Evolutionary conservation across 2,888 invertebrate genomes (phyloP).

Genomic region (Zygaena filipendulae): DNA sequence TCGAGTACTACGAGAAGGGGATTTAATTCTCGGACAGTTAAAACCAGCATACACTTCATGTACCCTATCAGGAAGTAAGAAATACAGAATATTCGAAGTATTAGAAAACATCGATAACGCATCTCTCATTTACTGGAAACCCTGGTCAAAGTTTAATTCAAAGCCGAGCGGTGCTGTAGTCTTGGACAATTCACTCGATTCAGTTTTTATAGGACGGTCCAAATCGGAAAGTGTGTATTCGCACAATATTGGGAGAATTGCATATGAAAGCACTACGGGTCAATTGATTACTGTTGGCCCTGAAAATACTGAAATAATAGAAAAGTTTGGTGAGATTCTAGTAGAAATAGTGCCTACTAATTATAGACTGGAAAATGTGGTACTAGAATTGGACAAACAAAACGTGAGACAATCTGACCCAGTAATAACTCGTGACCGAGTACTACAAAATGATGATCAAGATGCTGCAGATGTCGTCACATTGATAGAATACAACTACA

Average conservation of each 20-base stretch:
- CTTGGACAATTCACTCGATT: conserved; percentile 53
- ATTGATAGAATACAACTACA: conserved; percentile 77
- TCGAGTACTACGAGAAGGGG: conserved; percentile 75
- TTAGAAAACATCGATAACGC: conserved; percentile 82
- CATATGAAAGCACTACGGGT: conserved; percentile 73
- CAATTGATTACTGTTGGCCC: conserved; percentile 75
- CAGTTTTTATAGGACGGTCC: conserved; percentile 45
- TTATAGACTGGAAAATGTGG: conserved; percentile 79
- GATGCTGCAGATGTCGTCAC: conserved; percentile 74
- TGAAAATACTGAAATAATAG: conserved; percentile 61
- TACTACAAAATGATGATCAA: conserved; percentile 64
- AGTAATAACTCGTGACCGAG: conserved; percentile 61
- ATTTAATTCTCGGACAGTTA: conserved; percentile 79
- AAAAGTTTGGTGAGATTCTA: conserved; percentile 78
- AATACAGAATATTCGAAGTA: conserved; percentile 74
- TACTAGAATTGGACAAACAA: conserved; percentile 64
- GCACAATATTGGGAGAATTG: conserved; percentile 78
- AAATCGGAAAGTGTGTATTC: conserved; percentile 44
- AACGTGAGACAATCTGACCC: conserved; percentile 56
- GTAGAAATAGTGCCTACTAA: conserved; percentile 82
- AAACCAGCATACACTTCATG: conserved; percentile 70
- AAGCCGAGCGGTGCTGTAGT: conserved; percentile 77
- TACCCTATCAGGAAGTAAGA: conserved; percentile 71
- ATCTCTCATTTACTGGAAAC: conserved; percentile 79
- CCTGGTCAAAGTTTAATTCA: conserved; percentile 76